Evolutionary conservation across 2,113 vertebrate species (phyloP).

Genomic region (Myocastor coypus): DNA sequence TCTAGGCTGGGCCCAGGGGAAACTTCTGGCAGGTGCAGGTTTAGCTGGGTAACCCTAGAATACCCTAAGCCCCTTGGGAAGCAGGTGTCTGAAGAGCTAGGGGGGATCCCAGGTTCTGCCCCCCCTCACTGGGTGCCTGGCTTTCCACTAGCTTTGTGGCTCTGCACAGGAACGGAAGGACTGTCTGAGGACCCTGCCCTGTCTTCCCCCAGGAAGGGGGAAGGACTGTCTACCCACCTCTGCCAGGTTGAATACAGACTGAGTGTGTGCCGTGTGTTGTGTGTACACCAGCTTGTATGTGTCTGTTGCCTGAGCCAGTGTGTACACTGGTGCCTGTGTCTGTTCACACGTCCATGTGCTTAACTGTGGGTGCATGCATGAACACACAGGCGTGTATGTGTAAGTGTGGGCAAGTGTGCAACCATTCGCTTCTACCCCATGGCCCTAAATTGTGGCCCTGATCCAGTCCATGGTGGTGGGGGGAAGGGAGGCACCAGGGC

Average conservation of each 20-base stretch:
- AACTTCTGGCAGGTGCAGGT: background rate
- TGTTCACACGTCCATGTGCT: rapidly evolving
- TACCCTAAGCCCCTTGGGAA: background rate
- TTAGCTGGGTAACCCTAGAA: background rate
- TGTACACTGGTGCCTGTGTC: background rate
- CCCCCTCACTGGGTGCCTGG: background rate
- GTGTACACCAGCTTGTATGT: background rate
- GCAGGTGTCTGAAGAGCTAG: background rate
- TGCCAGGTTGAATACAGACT: rapidly evolving
- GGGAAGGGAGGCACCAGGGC: rapidly evolving
- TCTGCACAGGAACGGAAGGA: background rate
- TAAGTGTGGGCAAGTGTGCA: background rate
- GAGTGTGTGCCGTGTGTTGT: background rate
- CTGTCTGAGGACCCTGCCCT: too few species aligned
- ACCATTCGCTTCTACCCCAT: background rate
- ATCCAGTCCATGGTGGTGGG: background rate
- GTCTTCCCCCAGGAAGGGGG: background rate
- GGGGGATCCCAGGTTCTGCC: background rate
- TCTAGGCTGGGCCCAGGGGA: background rate
- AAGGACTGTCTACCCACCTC: background rate
- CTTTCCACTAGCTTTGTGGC: background rate
- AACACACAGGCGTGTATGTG: background rate
- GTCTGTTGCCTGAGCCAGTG: background rate
- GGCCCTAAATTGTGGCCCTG: background rate
- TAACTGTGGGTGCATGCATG: rapidly evolving